Evolutionary conservation across 1,140 invertebrate genomes (phyloP), one percentile per base, ranked within the genome.

Genomic region (Drosophila murphyi): DNA sequence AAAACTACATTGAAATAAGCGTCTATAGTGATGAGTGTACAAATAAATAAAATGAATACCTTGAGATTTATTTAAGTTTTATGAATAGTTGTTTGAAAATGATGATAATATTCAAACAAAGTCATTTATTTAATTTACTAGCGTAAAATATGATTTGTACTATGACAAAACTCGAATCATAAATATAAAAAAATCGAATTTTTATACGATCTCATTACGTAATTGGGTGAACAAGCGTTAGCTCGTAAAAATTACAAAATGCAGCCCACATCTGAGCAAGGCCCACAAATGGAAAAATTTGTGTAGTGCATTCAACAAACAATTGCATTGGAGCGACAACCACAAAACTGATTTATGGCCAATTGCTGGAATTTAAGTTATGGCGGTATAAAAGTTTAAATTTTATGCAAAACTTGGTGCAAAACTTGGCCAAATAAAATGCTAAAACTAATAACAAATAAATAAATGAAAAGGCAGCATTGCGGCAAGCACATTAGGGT

Each of bases 321-420:
- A 77, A 73, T 74, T 51, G 35, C 48, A 54, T 51, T 35, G 45
- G 12, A 64, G 32, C 10, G 10, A 43, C 37, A 39, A 55, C 12
- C 63, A 64, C 34, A 51, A 47, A 52, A 60, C 50, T 76, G 68
- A 76, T 76, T 72, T 79, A 76, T 64, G 48, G 37, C 54, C 57
- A 37, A 47, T 62, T n/a, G 32, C 64, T 50, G 56, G 50, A 71
- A 75, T 64, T 50, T 70, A 48, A 75, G 65, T 78, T 78, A 76
- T 75, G 70, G 57, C 48, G 59, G 55, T 61, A 73, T 60, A 64
- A 70, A 80, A 64, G 65, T 70, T 37, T 29, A 70, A 41, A 52
- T 65, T 45, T 31, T 71, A 70, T 75, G 72, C 43, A 72, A 60
- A 77, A 55, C 32, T 34, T 72, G 20, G 55, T 64, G 55, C 39